A percentile compares a stretch with the other conserved stretches of the same genome.
Conservation (phyloP, 2,113 vertebrate species). For the Crotalus horridus region DNA sequence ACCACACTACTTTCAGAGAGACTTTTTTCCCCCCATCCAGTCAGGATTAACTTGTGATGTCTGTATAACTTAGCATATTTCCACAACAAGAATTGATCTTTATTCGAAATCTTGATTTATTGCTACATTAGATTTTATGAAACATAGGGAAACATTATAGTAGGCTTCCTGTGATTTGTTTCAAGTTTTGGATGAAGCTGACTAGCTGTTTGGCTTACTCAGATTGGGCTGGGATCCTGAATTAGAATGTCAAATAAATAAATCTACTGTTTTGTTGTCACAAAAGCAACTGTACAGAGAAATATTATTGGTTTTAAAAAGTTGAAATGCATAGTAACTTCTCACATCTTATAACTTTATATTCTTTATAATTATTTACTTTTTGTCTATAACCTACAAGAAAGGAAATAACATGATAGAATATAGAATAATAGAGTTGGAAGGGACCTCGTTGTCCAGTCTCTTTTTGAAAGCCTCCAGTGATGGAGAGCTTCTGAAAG, state of each 20-base stretch:
- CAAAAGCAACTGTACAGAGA: background rate
- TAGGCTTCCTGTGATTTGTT: background rate
- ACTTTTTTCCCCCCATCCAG: background rate
- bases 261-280: background rate
- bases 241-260: background rate
- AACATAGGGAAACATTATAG: background rate
- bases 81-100: conserved; percentile 20
- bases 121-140: background rate
- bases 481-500: too few relatives aligned
- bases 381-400: background rate
- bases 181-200: background rate
- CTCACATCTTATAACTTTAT: background rate
- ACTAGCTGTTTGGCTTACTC: background rate
- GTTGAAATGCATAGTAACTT: background rate
- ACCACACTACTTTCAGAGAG: background rate
- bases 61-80: conserved; percentile 3
- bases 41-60: conserved; percentile 28
- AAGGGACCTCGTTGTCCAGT: too few relatives aligned
- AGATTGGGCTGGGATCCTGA: background rate
- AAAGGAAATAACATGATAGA: background rate
- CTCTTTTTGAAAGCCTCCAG: too few relatives aligned
- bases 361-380: background rate
- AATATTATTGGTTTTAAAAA: background rate
- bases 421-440: too few relatives aligned
- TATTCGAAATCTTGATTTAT: conserved; percentile 35